Percentiles rank a stretch among this genome's conserved stretches.
phyloP scores from a whole-genome alignment of 2,888 invertebrate genomes.

The Seira sanloemensis region DNA sequence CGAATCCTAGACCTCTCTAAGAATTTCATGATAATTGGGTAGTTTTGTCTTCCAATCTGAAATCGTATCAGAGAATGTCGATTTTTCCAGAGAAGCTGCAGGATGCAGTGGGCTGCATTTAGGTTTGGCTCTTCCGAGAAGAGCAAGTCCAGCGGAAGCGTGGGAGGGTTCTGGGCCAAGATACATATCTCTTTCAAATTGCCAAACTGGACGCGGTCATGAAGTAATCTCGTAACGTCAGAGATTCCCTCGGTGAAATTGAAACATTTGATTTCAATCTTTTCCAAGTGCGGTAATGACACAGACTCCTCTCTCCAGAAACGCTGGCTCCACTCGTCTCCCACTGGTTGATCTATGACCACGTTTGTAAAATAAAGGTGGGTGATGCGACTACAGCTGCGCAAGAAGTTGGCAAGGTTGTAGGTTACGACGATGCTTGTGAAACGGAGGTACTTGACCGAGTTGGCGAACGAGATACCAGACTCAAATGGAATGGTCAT shows the following conservation, averaged over 20 bases:
- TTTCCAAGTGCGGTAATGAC: constrained; percentile 50
- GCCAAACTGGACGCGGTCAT: constrained; percentile 54
- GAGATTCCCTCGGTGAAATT: constrained; percentile 66
- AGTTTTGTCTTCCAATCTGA: constrained; percentile 52
- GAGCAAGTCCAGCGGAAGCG: constrained; percentile 59
- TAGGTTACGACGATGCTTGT: constrained; percentile 70
- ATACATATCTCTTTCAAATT: constrained; percentile 61
- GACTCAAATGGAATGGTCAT: constrained; percentile 69
- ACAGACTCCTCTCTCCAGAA: constrained; percentile 54
- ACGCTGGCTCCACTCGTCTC: constrained; percentile 56
- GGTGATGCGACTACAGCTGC: constrained; percentile 49
- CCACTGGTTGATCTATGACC: constrained; percentile 68
- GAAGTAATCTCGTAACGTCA: constrained; percentile 62
- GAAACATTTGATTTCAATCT: constrained; percentile 68
- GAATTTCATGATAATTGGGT: constrained; percentile 56
- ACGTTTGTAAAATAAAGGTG: constrained; percentile 62
- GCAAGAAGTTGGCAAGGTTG: constrained; percentile 68
- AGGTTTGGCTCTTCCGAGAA: constrained; percentile 49
- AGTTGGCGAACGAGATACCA: constrained; percentile 60
- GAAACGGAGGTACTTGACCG: constrained; percentile 60
- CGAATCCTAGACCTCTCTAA: constrained; percentile 3
- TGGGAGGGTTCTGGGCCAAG: constrained; percentile 66
- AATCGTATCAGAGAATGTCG: constrained; percentile 41
- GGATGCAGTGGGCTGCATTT: constrained; percentile 50
- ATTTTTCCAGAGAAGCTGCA: constrained; percentile 53